These are phyloP conservation scores for Bathynomus jamesi DNA, from an alignment of 1,140 invertebrate species.

Conservation along the genomic window DNA sequence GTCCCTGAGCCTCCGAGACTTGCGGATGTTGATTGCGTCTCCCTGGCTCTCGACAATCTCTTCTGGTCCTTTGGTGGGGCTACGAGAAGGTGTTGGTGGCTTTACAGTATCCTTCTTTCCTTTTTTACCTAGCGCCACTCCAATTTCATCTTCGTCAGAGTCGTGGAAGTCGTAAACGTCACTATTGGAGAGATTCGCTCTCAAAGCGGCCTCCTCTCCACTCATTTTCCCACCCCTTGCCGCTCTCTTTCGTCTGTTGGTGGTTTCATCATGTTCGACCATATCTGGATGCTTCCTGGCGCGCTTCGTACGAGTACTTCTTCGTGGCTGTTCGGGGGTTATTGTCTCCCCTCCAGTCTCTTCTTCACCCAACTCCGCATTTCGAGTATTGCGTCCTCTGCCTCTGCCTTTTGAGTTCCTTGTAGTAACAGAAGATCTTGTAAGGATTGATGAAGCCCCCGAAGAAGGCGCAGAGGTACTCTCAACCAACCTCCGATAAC, in stretches of 20 bases:
- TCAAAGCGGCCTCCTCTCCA: background rate
- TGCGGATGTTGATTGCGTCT: background rate
- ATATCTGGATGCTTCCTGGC: slow-evolving; percentile 11
- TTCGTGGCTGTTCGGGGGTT: slow-evolving; percentile 3
- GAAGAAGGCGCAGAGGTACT: background rate
- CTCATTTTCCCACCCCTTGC: background rate
- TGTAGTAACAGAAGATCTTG: background rate
- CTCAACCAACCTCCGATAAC: background rate
- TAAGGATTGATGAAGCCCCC: background rate
- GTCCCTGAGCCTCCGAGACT: slow-evolving; percentile 11
- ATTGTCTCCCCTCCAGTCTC: background rate
- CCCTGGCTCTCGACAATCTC: background rate
- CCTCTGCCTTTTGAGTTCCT: background rate
- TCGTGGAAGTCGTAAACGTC: slow-evolving; percentile 17
- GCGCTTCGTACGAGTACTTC: slow-evolving; percentile 11
- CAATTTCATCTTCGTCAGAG: slow-evolving; percentile 4
- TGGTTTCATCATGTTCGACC: slow-evolving; percentile 18
- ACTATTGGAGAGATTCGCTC: background rate
- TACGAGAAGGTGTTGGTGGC: background rate
- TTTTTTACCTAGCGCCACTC: slow-evolving; percentile 4
- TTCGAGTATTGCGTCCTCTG: background rate
- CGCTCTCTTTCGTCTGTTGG: slow-evolving; percentile 3
- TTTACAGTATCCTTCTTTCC: slow-evolving; percentile 7
- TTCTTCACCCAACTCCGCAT: background rate
- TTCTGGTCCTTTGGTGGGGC: background rate